Base-by-base conservation (phyloP, 2,888 invertebrate genomes). In the Parnassius mnemosyne region DNA sequence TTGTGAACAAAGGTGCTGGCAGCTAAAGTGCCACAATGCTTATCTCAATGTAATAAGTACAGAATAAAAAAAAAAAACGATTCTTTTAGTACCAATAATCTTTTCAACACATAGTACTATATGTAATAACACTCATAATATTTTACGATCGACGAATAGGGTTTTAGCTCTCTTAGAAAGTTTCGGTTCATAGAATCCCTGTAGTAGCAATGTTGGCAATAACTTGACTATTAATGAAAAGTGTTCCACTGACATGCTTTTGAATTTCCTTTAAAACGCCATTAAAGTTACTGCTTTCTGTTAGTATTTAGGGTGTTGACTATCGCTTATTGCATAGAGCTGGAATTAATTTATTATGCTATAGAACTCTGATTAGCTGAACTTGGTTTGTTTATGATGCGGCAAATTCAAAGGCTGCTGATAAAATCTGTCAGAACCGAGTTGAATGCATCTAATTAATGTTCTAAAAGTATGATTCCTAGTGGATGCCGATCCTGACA, bases 321-420 rank as follows among this genome's bases (percentile, higher is more conserved):
- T 58, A 46, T 60, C 54, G 34, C 43, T 50, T 41, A 57, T 49
- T 53, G 52, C 57, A 64, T 66, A 60, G 60, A 63, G 53, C 62
- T 67, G 64, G 69, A 68, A 75, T 75, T 73, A 77, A 77, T 76
- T 79, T 72, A 74, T 69, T 67, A 68, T 68, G 71, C 71, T 72
- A 71, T 75, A 74, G 73, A 72, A 72, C 73, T 71, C 70, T 71
- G 69, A 77, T 72, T 75, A 71, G 69, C 70, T 68, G 64, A 67
- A 68, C 64, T 59, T 68, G 60, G 66, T 68, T 71, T 75, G 74
- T 71, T 81, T 79, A 80, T 74, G 75, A 75, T 64, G 74, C 75
- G 74, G 73, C 68, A 57, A 61, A 66, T 66, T 75, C 73, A 76
- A 75, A 75, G 75, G 66, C 66, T 57, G 44, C 34, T 57, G 74